Conservation (phyloP, 2,113 vertebrate genomes). For the Pipa parva region DNA sequence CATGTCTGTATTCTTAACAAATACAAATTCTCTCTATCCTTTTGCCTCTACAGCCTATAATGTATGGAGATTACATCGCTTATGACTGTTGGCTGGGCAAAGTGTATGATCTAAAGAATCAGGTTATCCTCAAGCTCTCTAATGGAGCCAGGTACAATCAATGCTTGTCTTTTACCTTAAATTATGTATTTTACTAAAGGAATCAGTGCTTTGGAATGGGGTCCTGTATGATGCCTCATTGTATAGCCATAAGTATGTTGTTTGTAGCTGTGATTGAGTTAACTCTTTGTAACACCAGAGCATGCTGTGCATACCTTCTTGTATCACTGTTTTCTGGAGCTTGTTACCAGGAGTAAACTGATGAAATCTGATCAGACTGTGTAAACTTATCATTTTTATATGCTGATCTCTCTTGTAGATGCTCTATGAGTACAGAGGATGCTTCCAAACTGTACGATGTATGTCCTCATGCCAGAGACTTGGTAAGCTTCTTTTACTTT, state of each 20-base stretch:
- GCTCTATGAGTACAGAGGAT: slow-evolving; percentile 97
- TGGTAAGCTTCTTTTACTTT: slow-evolving; percentile 60
- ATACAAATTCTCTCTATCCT: slow-evolving; percentile 9
- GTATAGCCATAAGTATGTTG: too few relatives aligned
- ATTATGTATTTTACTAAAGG: too few relatives aligned
- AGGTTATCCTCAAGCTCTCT: slow-evolving; percentile 93
- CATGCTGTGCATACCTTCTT: too few relatives aligned
- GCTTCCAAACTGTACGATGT: slow-evolving; percentile 95
- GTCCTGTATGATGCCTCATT: too few relatives aligned
- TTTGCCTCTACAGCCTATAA: slow-evolving; percentile 75
- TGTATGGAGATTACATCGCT: slow-evolving; percentile 97
- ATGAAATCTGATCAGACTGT: too few relatives aligned
- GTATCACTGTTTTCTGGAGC: too few relatives aligned
- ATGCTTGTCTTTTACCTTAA: too few relatives aligned
- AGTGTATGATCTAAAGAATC: slow-evolving; percentile 95
- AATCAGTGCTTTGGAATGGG: too few relatives aligned
- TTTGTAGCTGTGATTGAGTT: too few relatives aligned
- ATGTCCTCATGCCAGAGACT: slow-evolving; percentile 94
- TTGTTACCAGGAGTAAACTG: too few relatives aligned
- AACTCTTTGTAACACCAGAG: too few relatives aligned
- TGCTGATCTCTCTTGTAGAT: slow-evolving; percentile 65
- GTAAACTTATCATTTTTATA: too few relatives aligned
- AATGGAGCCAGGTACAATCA: slow-evolving; percentile 93
- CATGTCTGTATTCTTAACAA: neutral
- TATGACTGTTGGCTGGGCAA: slow-evolving; percentile 98